Base-by-base conservation (phyloP, 2,888 invertebrate genomes). In the Agonopterix arenella region DNA sequence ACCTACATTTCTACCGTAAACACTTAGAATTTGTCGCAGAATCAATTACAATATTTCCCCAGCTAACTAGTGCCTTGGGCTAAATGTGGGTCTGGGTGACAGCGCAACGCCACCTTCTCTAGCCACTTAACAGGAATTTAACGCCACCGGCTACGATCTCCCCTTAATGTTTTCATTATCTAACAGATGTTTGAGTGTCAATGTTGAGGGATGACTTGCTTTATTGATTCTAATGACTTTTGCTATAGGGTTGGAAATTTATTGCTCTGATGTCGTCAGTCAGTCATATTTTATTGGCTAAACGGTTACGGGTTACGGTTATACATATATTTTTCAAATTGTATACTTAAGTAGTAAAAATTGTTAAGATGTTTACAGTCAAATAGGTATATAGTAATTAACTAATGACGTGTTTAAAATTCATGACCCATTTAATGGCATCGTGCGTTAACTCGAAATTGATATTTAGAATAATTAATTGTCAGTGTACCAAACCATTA, bases 141-240 rank as follows among this genome's bases (percentile, higher is more conserved):
- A 45, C 45, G 54, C 54, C 51, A 37, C 48, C 44, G 45, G 53
- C 53, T 54, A 55, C 50, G 47, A 11, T 18, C 43, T 50, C 51
- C 57, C 56, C 52, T 61, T 64, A 68, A 73, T 72, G 67, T 72
- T 72, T 75, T 69, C 66, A 75, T 75, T 69, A 73, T 66, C 61
- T 59, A 62, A 60, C 60, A 63, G 70, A 66, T 69, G 68, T 58
- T 64, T 10, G 36, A 13, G 36, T 7, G 11, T 8, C 61, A 59
- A 61, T 66, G 64, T 58, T 56, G 60, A 62, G 64, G 66, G 66
- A 64, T 65, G 57, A 55, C 51, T 56, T 66, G 70, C 62, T 59
- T 71, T 70, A 79, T 79, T 76, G 74, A 69, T 73, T 76, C 75
- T 76, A 78, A 81, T 80, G 76, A 74, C 67, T 67, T 74, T 74